A percentile compares a stretch with the other conserved stretches of the same genome.
phyloP scores from a whole-genome alignment of 2,113 vertebrate genomes.

The Scomber scombrus region DNA sequence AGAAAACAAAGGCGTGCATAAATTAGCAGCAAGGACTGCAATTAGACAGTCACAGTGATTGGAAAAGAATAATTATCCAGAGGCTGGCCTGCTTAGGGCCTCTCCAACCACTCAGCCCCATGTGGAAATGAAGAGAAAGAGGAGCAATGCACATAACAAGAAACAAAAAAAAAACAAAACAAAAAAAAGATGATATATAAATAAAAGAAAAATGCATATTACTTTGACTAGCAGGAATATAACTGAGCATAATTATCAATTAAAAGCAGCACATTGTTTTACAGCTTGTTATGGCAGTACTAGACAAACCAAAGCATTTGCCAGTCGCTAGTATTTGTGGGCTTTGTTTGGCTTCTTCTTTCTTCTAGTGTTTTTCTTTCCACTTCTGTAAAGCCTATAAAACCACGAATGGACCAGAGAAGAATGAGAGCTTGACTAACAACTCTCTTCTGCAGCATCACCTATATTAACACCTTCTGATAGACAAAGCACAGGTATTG shows the following conservation, averaged over 20 bases:
- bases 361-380: neutral
- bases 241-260: constrained; percentile 64
- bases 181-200: constrained; percentile 5
- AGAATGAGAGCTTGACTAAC: too few species aligned
- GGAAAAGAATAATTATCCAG: constrained; percentile 82
- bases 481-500: too few species aligned
- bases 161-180: neutral
- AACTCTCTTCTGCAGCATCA: too few species aligned
- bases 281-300: constrained; percentile 36
- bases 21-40: constrained; percentile 80
- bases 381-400: neutral
- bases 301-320: constrained; percentile 24
- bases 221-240: constrained; percentile 57
- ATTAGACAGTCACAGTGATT: constrained; percentile 83
- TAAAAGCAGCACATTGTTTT: constrained; percentile 46
- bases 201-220: constrained; percentile 38
- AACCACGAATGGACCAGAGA: neutral
- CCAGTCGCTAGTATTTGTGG: neutral
- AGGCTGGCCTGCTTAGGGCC: constrained; percentile 74
- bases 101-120: constrained; percentile 59
- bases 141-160: constrained; percentile 23
- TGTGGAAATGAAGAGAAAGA: constrained; percentile 35
- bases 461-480: too few species aligned
- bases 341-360: constrained; percentile 13
- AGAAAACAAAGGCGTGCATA: constrained; percentile 85